Evolutionary conservation across 2,888 invertebrate genomes (phyloP).

Genomic region (Caenorhabditis doughertyi): DNA sequence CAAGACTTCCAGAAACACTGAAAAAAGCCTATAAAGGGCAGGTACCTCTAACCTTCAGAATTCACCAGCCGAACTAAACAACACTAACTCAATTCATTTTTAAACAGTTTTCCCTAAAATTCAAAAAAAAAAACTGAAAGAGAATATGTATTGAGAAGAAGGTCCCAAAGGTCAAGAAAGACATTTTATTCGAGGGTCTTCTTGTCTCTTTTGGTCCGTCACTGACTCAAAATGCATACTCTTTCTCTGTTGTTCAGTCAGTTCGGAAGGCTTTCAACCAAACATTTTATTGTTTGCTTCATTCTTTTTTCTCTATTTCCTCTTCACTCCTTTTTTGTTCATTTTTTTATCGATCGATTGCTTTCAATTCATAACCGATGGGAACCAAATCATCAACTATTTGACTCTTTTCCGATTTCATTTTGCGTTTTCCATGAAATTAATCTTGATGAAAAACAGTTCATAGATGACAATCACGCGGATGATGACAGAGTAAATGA

Average conservation of each 20-base stretch:
- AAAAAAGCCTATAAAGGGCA: too few species aligned
- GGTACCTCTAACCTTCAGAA: too few species aligned
- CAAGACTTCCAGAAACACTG: too few species aligned
- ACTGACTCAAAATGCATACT: constrained; percentile 15
- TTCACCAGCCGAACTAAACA: too few species aligned
- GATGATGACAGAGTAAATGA: too few species aligned
- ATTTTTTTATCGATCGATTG: constrained; percentile 31
- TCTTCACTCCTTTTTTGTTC: constrained; percentile 12
- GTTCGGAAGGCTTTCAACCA: neutral
- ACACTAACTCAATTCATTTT: too few species aligned
- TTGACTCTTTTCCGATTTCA: neutral
- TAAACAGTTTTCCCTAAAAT: too few species aligned
- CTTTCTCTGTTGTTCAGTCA: neutral
- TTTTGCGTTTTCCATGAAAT: neutral
- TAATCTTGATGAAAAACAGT: neutral
- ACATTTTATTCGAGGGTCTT: constrained; percentile 1
- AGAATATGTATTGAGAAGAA: neutral
- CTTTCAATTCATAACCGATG: neutral
- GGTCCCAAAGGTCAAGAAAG: constrained; percentile 35
- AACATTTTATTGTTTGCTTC: constrained; percentile 40
- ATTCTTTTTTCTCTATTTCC: constrained; percentile 11
- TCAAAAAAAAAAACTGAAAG: neutral
- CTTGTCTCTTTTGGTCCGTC: neutral
- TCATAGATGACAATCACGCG: neutral
- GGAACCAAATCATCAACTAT: constrained; percentile 1